Evolutionary conservation across 2,888 invertebrate genomes (phyloP).

Genomic region (Conchocele bisecta): DNA sequence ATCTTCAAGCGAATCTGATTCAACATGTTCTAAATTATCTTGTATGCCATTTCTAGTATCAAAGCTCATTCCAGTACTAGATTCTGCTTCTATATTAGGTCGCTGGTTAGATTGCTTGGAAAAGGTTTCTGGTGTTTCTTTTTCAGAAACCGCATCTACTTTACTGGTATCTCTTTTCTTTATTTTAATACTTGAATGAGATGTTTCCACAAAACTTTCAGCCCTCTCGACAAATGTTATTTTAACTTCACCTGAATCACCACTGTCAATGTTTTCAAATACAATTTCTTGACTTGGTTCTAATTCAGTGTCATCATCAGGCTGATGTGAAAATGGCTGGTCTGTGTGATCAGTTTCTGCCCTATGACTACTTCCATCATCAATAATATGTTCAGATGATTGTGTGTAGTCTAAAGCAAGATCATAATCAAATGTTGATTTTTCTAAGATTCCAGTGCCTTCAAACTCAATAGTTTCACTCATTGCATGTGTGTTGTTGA

Average conservation of each 20-base stretch:
- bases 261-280: conserved; percentile 45
- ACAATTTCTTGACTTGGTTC: conserved; percentile 1
- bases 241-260: conserved; percentile 36
- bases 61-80: no score
- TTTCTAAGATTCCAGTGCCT: conserved; percentile 14
- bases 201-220: conserved; percentile 56
- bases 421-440: conserved; percentile 45
- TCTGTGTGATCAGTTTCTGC: conserved; percentile 10
- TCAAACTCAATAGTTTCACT: conserved; percentile 48
- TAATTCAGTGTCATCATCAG: conserved; percentile 17
- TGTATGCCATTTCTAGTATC: conserved; percentile 4
- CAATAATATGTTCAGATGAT: conserved; percentile 36
- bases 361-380: conserved; percentile 4
- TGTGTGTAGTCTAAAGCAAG: conserved; percentile 42
- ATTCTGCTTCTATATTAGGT: no score
- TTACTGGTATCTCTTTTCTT: neutral
- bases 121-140: no score
- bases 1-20: conserved; percentile 50
- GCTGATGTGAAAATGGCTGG: neutral
- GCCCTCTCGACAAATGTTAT: conserved; percentile 56
- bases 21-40: conserved; percentile 41
- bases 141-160: no score
- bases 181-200: neutral
- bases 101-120: no score
- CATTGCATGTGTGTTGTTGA: conserved; percentile 22